A percentile compares a stretch with the other conserved stretches of the same genome.
These are phyloP conservation scores for Champsocephalus gunnari DNA, from an alignment of 2,797 vertebrate species.

Conservation along the genomic window DNA sequence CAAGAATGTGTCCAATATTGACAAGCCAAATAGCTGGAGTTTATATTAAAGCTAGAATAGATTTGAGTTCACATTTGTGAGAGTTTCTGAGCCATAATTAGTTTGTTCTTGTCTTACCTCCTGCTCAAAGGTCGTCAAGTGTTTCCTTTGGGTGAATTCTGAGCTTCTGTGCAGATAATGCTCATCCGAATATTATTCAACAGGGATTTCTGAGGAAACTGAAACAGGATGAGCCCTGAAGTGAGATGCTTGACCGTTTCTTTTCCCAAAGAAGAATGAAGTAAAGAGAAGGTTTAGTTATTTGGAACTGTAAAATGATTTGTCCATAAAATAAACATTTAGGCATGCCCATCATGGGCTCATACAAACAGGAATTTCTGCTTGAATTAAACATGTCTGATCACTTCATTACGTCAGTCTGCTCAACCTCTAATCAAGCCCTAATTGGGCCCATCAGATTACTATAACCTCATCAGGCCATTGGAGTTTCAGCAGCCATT, in stretches of 20 bases:
- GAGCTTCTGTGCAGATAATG: slow-evolving; percentile 71
- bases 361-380: background rate
- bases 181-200: slow-evolving; percentile 74
- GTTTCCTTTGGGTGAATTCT: slow-evolving; percentile 76
- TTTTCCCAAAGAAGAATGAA: slow-evolving; percentile 48
- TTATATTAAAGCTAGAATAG: slow-evolving; percentile 72
- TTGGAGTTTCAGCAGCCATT: slow-evolving; percentile 66
- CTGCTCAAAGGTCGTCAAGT: slow-evolving; percentile 67
- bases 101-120: slow-evolving; percentile 54
- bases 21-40: slow-evolving; percentile 59
- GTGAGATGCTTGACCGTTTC: slow-evolving; percentile 53
- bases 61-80: slow-evolving; percentile 57
- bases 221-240: slow-evolving; percentile 70
- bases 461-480: slow-evolving; percentile 67
- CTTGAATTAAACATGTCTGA: slow-evolving; percentile 44
- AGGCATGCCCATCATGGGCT: background rate
- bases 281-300: slow-evolving; percentile 20
- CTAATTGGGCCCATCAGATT: slow-evolving; percentile 73
- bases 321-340: slow-evolving; percentile 2
- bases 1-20: slow-evolving; percentile 60
- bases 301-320: slow-evolving; percentile 21
- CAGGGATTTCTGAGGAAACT: slow-evolving; percentile 68
- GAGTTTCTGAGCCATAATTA: slow-evolving; percentile 71
- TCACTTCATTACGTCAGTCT: slow-evolving; percentile 62
- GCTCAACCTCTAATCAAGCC: slow-evolving; percentile 52